Base-by-base conservation (phyloP, 1,140 invertebrate species). In the Euborellia annulipes region DNA sequence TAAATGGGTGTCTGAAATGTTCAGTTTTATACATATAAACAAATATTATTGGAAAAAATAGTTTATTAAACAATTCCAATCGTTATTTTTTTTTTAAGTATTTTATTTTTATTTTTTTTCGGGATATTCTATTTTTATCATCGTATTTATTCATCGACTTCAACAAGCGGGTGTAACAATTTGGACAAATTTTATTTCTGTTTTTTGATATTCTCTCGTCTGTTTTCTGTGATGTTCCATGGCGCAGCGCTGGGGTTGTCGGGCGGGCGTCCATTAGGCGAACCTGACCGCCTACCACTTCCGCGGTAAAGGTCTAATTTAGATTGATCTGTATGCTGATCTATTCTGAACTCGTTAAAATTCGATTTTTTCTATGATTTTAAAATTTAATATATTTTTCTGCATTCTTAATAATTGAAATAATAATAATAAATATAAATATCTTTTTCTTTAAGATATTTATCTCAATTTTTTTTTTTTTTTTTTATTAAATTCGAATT, bases 231-330 rank as follows among this genome's bases (percentile, higher is more conserved):
- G 42, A 38, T 45, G 42, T 49, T 49, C 36, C 47, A 49, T 49
- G 47, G 47, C 44, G 42, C 14, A 11, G 42, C 21, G 45, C 13
- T 27, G 22, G 20, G 20, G 32, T 18, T 20, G 16, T 43, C 49
- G 32, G 42, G 46, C 46, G 41, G 42, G 46, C 41, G 41, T 22
- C 43, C 36, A 30, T n/a, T 30, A 47, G 41, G 40, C 36, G 39
- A 46, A 36, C 42, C 46, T 48, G 49, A 45, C 52, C 52, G 50
- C 30, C 51, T 52, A 53, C 52, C 52, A 43, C 32, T 49, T 42
- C 23, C 23, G 49, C 47, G 49, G 52, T 53, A 51, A 52, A 52
- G 48, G 52, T 53, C 52, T 17, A 44, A 40, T 47, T 20, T 14
- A 47, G 39, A 30, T 17, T 45, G 22, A 47, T 50, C 9, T 37